Conservation (phyloP, 2,113 vertebrate species). For the Micronycteris hirsuta region DNA sequence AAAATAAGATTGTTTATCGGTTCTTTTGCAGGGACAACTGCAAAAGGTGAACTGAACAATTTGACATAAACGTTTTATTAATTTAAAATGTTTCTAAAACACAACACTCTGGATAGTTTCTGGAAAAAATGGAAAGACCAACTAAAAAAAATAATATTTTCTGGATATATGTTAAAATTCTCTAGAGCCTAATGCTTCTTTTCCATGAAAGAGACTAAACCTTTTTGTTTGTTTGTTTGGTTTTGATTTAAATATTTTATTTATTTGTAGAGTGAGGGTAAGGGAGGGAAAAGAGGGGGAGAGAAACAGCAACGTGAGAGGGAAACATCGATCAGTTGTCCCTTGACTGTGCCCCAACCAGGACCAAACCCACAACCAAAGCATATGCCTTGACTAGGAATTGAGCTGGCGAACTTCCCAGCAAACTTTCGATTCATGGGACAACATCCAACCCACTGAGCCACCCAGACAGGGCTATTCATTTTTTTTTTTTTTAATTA, state of each 20-base stretch:
- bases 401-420: too few species aligned
- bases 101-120: conserved; percentile 25
- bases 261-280: too few species aligned
- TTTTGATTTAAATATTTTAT: too few species aligned
- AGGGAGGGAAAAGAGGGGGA: too few species aligned
- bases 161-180: background rate
- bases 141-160: background rate
- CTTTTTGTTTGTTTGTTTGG: too few species aligned
- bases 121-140: conserved; percentile 28
- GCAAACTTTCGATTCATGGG: too few species aligned
- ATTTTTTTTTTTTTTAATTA: background rate
- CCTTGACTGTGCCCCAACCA: too few species aligned
- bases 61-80: background rate
- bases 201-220: background rate
- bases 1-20: background rate
- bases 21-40: background rate
- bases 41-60: conserved; percentile 14
- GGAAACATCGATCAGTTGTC: too few species aligned
- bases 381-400: too few species aligned
- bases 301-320: too few species aligned
- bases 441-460: too few species aligned
- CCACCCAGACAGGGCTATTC: background rate
- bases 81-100: background rate
- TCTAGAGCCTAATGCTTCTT: background rate
- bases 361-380: too few species aligned